Base-by-base conservation (phyloP, 2,888 invertebrate species). In the Eupithecia inturbata region DNA sequence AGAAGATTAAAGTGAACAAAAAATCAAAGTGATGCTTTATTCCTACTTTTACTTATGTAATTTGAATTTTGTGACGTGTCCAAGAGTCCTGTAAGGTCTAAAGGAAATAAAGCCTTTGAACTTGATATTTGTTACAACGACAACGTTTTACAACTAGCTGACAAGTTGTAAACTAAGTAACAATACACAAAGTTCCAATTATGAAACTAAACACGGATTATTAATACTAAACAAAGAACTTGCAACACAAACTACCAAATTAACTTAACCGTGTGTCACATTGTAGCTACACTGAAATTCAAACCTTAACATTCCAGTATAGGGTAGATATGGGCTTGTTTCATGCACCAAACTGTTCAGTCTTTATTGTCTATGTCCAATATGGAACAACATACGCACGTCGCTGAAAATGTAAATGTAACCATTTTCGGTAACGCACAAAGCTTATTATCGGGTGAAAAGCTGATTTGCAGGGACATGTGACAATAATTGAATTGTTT, bases 201-300 rank as follows among this genome's bases (percentile, higher is more conserved):
- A 73, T n/a, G 28, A 70, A 73, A 70, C 45, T 62, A 49, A 73
- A 70, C 62, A 67, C 53, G 45, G 67, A 62, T 67, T 73, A 31
- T 53, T 67, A 53, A 67, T 63, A 67, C 45, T 22, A 67, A 70
- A 67, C 67, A 60, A 70, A 67, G 60, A 67, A 70, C 49, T 70
- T 28, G 33, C 33, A 31, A 62, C 19, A 64, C 70, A 5, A 70
- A 67, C 70, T 74, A 16, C 39, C 64, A 36, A 70, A 49, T 73
- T 73, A 62, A 28, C 22, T 31, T 62, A 9, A 12, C 14, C 14
- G 49, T 31, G 62, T 62, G 62, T 31, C 62, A 57, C 57, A 57
- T 57, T 26, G 57, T 57, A 26, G 16, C 28, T 31, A 31, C 28
- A 31, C 22, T 26, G 62, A 28, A 31, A 31, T 31, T 9, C 62